These are phyloP conservation scores for Nomia melanderi DNA, from an alignment of 1,140 invertebrate genomes.

Conservation along the genomic window DNA sequence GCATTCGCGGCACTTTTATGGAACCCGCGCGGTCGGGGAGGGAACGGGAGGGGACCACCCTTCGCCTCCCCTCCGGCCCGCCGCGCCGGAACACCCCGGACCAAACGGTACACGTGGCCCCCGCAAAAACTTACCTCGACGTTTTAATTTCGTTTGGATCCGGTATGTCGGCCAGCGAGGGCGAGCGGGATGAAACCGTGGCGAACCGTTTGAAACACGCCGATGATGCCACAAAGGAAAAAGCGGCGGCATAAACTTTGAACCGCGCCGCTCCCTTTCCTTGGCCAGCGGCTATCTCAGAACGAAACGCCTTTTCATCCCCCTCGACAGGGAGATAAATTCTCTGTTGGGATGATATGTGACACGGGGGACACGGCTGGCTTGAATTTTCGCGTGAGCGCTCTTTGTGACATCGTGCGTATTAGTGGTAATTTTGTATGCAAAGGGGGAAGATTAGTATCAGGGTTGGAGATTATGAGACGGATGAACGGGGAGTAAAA, in stretches of 20 bases:
- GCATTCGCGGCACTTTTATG: conserved; percentile 64
- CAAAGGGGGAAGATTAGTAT: too few relatives aligned
- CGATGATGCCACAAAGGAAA: conserved; percentile 65
- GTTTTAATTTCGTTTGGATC: conserved; percentile 78
- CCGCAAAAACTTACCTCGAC: conserved; percentile 71
- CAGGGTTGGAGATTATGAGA: too few relatives aligned
- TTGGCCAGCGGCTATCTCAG: conserved; percentile 60
- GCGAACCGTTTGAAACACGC: conserved; percentile 59
- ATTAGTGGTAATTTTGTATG: too few relatives aligned
- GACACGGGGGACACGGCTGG: too few relatives aligned
- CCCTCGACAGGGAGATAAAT: conserved; percentile 35
- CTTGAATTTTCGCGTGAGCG: too few relatives aligned
- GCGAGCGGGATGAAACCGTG: conserved; percentile 20
- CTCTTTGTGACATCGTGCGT: too few relatives aligned
- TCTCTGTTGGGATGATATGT: conserved; percentile 37
- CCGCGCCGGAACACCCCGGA: not conserved
- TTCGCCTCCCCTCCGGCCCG: conserved; percentile 4
- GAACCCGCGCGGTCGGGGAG: not conserved
- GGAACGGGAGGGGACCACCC: conserved; percentile 27
- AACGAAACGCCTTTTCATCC: conserved; percentile 21
- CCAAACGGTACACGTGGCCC: conserved; percentile 29
- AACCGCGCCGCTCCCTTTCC: conserved; percentile 57
- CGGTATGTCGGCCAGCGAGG: conserved; percentile 17
- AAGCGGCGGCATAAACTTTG: conserved; percentile 66
- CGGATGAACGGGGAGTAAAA: too few relatives aligned